A percentile compares a stretch with the other conserved stretches of the same genome.
Evolutionary conservation across 2,888 invertebrate genomes (phyloP).

Genomic region (Mythimna lalbum): DNA sequence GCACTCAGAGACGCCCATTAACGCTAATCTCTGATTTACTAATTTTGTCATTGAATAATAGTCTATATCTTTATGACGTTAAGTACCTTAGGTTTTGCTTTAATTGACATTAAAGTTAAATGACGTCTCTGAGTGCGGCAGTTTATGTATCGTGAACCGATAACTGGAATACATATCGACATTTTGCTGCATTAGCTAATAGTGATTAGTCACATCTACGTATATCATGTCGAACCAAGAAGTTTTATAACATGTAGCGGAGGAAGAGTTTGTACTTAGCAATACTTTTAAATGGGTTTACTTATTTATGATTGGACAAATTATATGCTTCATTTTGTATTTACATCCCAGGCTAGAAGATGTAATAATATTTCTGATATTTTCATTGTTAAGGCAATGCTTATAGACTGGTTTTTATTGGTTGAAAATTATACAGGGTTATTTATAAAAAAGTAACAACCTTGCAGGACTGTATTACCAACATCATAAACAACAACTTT

Average conservation of each 20-base stretch:
- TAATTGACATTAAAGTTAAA: no score
- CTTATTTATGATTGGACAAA: conserved; percentile 52
- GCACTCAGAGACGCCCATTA: no score
- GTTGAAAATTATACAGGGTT: neutral
- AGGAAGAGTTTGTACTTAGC: neutral
- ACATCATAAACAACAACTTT: no score
- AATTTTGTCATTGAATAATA: no score
- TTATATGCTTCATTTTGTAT: conserved; percentile 25
- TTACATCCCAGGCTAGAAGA: conserved; percentile 19
- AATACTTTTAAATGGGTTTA: conserved; percentile 52
- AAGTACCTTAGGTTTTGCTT: no score
- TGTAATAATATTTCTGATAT: conserved; percentile 15
- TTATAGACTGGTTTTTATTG: conserved; percentile 34
- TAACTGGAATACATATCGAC: neutral
- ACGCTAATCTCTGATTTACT: no score
- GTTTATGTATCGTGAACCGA: neutral
- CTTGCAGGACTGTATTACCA: no score
- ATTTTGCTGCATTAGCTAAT: neutral
- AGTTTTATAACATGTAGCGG: conserved; percentile 14
- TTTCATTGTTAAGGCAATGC: conserved; percentile 5
- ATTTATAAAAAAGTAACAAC: no score
- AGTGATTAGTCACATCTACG: neutral
- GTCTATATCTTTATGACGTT: no score
- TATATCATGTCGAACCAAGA: neutral
- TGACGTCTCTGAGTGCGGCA: no score